Base-by-base conservation (phyloP, 2,888 invertebrate genomes). In the Ichneumoninae sp. region DNA sequence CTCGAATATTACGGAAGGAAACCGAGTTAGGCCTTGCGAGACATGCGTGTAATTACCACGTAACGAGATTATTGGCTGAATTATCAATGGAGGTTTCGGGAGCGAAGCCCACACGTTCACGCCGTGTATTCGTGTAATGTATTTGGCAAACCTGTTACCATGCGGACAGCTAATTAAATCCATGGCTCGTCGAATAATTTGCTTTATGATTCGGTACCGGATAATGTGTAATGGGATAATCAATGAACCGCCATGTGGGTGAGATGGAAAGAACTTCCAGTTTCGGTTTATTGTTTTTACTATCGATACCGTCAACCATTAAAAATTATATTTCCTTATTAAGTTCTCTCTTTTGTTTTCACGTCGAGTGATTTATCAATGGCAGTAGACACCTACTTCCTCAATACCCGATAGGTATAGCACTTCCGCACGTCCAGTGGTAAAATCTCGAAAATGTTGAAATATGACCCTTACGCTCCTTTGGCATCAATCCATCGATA, bases 31-130 rank as follows among this genome's bases (percentile, higher is more conserved):
- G 69, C 60, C 60, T 66, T 60, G 57, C 57, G 62, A 60, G 81
- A 75, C 65, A 69, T 74, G 72, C 40, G 57, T 81, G 74, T 78
- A 70, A 84, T 78, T 68, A 74, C 50, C 52, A 13, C 81, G 44
- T 78, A 77, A 74, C 52, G 33, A 69, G 77, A 78, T 84, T 81
- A 84, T 84, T 69, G 72, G 72, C 54, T n/a, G 54, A 65, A 81
- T 72, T 44, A 74, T 74, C 72, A 66, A 50, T 70, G 10, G 60
- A 33, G 19, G 60, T 33, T 62, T 26, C 62, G n/a, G 50, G 40
- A 75, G 13, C n/a, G 36, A 57, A 57, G n/a, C 62, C 30, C 33
- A 47, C 33, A 26, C 36, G 47, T 6, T n/a, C n/a, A 7, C 44
- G 40, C 1, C 60, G 26, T 22, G 26, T 16, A 65, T 30, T 62